phyloP scores from a whole-genome alignment of 2,797 vertebrate species.

The Carapus acus region DNA sequence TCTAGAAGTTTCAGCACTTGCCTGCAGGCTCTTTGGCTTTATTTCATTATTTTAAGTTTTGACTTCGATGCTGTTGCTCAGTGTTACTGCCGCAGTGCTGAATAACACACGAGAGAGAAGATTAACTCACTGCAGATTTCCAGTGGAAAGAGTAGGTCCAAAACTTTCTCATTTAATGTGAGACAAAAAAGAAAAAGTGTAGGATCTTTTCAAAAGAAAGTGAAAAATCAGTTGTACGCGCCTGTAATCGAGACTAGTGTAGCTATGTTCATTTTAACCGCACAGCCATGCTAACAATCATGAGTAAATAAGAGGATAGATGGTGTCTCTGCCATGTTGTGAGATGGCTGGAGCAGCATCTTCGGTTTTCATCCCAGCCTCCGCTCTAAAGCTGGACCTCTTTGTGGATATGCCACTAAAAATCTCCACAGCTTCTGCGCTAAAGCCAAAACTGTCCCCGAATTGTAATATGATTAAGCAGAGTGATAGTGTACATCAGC shows the following conservation, averaged over 20 bases:
- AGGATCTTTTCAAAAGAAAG: too few species aligned
- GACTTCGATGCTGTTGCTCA: slow-evolving; percentile 48
- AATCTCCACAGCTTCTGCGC: too few species aligned
- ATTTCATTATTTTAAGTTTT: slow-evolving; percentile 62
- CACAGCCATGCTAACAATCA: slow-evolving; percentile 1
- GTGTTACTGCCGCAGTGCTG: slow-evolving; percentile 34
- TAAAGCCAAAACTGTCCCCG: too few species aligned
- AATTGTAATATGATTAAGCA: too few species aligned
- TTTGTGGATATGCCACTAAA: too few species aligned
- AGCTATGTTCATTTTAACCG: too few species aligned
- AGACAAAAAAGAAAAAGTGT: too few species aligned
- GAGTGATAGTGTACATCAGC: too few species aligned
- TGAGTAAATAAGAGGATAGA: slow-evolving; percentile 31
- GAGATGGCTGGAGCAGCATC: slow-evolving; percentile 11
- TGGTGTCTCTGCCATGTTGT: slow-evolving; percentile 33
- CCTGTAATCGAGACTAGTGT: too few species aligned
- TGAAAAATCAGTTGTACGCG: too few species aligned
- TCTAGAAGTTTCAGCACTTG: slow-evolving; percentile 59
- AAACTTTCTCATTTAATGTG: slow-evolving; percentile 38
- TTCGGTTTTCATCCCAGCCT: neutral
- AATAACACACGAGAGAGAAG: slow-evolving; percentile 51
- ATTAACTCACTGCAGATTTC: slow-evolving; percentile 51
- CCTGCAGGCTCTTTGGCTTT: slow-evolving; percentile 61
- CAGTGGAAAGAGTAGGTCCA: slow-evolving; percentile 34
- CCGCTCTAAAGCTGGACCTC: too few species aligned